A percentile compares a stretch with the other conserved stretches of the same genome.
These are phyloP conservation scores for Sebastes schlegelii DNA, from an alignment of 2,113 vertebrate species.

Conservation along the genomic window DNA sequence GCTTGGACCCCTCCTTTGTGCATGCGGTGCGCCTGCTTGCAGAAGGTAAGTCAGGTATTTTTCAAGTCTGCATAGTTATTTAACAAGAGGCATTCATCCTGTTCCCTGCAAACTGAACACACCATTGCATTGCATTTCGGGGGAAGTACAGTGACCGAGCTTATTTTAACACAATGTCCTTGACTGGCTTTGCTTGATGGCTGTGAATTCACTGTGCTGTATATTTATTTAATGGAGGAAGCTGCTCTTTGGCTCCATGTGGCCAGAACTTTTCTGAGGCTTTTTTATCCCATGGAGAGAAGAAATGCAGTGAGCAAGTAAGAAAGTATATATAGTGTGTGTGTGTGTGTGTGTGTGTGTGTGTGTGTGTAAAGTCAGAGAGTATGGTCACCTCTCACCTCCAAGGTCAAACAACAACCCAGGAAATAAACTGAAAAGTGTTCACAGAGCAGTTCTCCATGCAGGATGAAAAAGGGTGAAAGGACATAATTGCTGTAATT, in stretches of 20 bases:
- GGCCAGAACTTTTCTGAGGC: constrained; percentile 53
- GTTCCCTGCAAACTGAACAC: background rate
- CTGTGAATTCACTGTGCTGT: background rate
- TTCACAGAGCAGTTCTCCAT: background rate
- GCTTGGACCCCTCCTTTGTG: constrained; percentile 92
- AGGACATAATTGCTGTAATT: constrained; percentile 4
- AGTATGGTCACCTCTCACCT: constrained; percentile 15
- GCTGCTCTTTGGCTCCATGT: constrained; percentile 8
- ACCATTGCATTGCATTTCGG: constrained; percentile 17
- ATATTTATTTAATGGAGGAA: background rate
- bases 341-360: background rate
- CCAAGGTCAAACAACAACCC: constrained; percentile 55
- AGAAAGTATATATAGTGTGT: constrained; percentile 30
- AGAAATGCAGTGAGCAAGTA: constrained; percentile 15
- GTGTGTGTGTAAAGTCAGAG: constrained; percentile 16
- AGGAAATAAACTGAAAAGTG: constrained; percentile 1
- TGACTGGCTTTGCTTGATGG: constrained; percentile 16
- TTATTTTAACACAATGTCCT: constrained; percentile 23
- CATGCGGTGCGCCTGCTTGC: constrained; percentile 93
- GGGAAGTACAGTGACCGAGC: constrained; percentile 3
- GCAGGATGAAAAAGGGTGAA: background rate
- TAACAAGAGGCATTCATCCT: background rate
- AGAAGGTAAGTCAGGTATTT: constrained; percentile 87
- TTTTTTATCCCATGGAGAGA: background rate
- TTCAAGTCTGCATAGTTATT: background rate